Conservation (phyloP, 2,113 vertebrate genomes). For the Phaetusa simplex region DNA sequence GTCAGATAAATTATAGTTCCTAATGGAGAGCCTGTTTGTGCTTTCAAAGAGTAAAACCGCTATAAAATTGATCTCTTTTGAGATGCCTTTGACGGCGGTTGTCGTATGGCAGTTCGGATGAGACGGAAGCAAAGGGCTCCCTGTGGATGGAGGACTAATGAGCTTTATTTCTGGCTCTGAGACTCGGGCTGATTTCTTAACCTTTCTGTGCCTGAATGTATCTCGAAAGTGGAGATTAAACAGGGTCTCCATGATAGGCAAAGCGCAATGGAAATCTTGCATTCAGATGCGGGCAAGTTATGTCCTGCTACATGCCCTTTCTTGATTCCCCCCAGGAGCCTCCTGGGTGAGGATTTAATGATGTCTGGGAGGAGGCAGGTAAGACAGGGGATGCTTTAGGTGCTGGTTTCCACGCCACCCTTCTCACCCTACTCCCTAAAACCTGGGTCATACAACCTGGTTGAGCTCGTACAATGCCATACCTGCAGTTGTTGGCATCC, state of each 20-base stretch:
- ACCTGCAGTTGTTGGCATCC: neutral
- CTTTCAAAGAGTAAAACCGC: constrained; percentile 60
- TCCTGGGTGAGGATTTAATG: neutral
- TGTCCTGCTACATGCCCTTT: neutral
- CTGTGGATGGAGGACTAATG: constrained; percentile 24
- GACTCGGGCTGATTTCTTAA: neutral
- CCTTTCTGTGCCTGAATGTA: neutral
- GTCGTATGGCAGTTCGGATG: constrained; percentile 1
- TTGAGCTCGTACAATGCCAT: fast-evolving
- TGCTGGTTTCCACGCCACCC: neutral
- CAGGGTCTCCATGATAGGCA: neutral
- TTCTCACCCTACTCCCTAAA: neutral
- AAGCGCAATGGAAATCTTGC: neutral
- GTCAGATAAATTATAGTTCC: constrained; percentile 54
- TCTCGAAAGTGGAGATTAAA: neutral
- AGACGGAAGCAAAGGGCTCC: constrained; percentile 4
- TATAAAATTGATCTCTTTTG: constrained; percentile 54
- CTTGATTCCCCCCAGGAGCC: neutral
- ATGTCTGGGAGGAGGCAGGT: neutral
- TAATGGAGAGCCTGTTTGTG: constrained; percentile 43
- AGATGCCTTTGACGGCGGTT: constrained; percentile 45
- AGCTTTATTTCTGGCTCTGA: constrained; percentile 25
- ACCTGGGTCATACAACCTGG: neutral
- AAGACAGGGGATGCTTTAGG: neutral
- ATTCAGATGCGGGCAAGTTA: neutral